These are phyloP conservation scores for Erpetoichthys calabaricus DNA, from an alignment of 2,797 vertebrate genomes.

Conservation along the genomic window DNA sequence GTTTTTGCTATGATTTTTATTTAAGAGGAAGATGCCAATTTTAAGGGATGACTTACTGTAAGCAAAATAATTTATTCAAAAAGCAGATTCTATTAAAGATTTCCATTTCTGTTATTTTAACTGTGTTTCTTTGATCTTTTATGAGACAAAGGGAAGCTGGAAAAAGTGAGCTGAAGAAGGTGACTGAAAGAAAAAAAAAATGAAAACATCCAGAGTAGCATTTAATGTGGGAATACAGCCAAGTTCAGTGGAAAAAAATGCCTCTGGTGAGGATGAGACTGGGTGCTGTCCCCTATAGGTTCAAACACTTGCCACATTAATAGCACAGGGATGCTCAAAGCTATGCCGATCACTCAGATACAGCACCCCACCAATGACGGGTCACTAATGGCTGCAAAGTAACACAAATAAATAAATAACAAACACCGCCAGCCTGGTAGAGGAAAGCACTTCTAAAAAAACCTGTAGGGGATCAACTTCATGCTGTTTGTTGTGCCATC, in stretches of 20 bases:
- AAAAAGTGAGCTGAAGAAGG: no score
- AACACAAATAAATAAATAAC: conserved; percentile 1
- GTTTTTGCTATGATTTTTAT: no score
- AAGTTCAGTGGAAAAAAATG: conserved; percentile 21
- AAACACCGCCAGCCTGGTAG: conserved; percentile 13
- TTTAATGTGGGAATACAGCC: conserved; percentile 12
- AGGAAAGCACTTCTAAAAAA: conserved; percentile 9
- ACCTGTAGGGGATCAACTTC: conserved; percentile 13
- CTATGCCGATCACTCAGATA: conserved; percentile 5
- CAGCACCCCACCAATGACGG: conserved; percentile 13
- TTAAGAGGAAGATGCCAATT: no score
- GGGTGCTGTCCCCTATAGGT: conserved; percentile 11
- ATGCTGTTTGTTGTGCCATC: conserved; percentile 7
- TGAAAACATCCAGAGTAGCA: neutral
- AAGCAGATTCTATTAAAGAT: no score
- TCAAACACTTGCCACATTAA: conserved; percentile 16
- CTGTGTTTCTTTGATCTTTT: no score
- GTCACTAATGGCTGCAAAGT: conserved; percentile 23
- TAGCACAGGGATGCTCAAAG: neutral
- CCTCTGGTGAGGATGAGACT: conserved; percentile 4
- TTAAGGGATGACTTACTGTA: no score
- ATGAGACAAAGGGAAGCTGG: no score
- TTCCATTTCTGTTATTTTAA: no score
- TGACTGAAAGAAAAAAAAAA: no score
- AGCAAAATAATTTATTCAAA: no score